A percentile compares a stretch with the other conserved stretches of the same genome.
These are phyloP conservation scores for Morus bassanus DNA, from an alignment of 2,797 vertebrate genomes.

Conservation along the genomic window DNA sequence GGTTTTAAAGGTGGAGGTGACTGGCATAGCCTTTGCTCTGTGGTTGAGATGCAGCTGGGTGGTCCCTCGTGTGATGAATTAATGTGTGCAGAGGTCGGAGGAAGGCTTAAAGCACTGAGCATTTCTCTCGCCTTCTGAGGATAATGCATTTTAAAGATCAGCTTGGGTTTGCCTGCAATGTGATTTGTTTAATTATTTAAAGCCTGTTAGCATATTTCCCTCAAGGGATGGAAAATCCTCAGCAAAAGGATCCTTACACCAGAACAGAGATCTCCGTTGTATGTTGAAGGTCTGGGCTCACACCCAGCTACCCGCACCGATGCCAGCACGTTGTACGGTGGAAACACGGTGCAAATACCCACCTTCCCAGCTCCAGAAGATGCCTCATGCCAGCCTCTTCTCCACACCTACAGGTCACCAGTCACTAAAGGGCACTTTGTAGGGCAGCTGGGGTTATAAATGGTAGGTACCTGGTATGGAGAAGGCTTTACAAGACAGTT, in stretches of 20 bases:
- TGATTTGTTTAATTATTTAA: slow-evolving; percentile 60
- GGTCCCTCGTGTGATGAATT: slow-evolving; percentile 9
- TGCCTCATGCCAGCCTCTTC: neutral
- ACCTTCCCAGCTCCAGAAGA: neutral
- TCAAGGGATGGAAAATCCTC: slow-evolving; percentile 20
- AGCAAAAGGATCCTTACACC: neutral
- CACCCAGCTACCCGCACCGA: neutral
- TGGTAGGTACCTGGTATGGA: neutral
- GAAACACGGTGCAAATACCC: neutral
- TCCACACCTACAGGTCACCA: neutral
- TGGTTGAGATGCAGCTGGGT: neutral
- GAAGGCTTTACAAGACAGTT: neutral
- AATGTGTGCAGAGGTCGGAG: neutral
- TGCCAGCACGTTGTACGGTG: neutral
- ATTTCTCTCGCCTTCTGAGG: neutral
- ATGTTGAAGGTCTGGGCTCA: neutral
- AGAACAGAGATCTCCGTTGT: neutral
- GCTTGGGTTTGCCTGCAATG: neutral
- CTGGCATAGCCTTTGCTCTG: neutral
- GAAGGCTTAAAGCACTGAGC: neutral
- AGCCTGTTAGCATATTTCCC: slow-evolving; percentile 24
- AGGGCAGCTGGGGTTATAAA: neutral
- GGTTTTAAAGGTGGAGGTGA: neutral
- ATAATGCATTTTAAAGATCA: slow-evolving; percentile 39
- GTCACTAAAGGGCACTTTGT: neutral